Conservation (phyloP, 2,888 invertebrate genomes). For the Balanococcus diminutus region DNA sequence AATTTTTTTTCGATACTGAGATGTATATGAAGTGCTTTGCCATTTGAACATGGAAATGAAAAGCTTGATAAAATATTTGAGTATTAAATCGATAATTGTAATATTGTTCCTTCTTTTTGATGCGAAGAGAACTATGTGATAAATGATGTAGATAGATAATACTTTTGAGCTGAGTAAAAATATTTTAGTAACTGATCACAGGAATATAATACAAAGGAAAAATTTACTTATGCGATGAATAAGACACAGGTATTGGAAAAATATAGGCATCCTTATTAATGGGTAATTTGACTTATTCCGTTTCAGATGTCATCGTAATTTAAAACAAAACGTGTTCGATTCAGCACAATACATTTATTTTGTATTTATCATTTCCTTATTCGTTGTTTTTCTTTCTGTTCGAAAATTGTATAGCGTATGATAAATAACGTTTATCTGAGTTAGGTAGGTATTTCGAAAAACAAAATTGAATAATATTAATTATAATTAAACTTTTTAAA, state of each 20-base stretch:
- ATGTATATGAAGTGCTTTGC: not conserved
- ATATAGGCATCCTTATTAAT: not conserved
- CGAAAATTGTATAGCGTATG: not conserved
- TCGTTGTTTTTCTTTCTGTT: not conserved
- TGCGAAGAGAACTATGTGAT: not conserved
- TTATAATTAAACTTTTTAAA: conserved; percentile 44
- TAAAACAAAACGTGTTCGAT: not conserved
- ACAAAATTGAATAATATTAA: conserved; percentile 40
- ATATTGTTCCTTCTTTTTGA: not conserved
- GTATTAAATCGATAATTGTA: not conserved
- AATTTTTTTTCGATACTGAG: not conserved
- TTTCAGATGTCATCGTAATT: not conserved
- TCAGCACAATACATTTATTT: not conserved
- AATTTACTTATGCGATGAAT: not conserved
- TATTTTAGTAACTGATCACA: conserved; percentile 5
- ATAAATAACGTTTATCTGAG: not conserved
- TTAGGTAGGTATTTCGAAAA: conserved; percentile 3
- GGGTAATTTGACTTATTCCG: not conserved
- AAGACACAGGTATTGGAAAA: not conserved
- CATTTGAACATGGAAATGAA: not conserved
- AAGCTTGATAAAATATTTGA: not conserved
- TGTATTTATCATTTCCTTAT: not conserved
- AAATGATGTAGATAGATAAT: not conserved
- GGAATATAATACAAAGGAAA: not conserved
- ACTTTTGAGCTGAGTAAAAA: not conserved